Evolutionary conservation across 2,113 vertebrate genomes (phyloP).

Genomic region (Peucedramus taeniatus): DNA sequence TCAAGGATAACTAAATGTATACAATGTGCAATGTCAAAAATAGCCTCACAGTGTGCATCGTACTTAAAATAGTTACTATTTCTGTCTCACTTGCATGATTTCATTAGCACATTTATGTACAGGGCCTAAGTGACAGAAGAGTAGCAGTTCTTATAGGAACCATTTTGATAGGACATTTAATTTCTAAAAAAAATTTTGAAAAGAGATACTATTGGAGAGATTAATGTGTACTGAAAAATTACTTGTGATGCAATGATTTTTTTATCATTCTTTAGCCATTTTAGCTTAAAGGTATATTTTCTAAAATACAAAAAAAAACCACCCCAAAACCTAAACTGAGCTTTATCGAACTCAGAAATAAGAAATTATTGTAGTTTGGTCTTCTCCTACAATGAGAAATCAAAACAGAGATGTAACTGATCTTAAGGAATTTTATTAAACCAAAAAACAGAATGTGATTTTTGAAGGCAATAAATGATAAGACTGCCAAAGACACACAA

Average conservation of each 20-base stretch:
- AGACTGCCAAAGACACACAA: not conserved
- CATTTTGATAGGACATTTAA: not conserved
- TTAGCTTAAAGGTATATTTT: not conserved
- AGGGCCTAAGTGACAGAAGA: not conserved
- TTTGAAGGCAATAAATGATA: not conserved
- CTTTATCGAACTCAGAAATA: not conserved
- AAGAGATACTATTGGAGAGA: not conserved
- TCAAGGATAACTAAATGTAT: not conserved
- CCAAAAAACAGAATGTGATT: not conserved
- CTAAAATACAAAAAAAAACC: not conserved
- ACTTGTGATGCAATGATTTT: not conserved
- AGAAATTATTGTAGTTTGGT: not conserved
- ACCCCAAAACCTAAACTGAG: not conserved
- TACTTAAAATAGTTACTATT: slow-evolving; percentile 28
- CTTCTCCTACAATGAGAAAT: not conserved
- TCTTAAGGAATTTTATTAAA: not conserved
- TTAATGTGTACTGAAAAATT: not conserved
- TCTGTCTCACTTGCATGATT: not conserved
- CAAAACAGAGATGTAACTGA: not conserved
- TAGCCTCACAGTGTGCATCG: not conserved
- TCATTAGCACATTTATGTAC: not conserved
- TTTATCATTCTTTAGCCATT: not conserved
- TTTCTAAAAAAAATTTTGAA: not conserved
- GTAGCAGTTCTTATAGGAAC: not conserved
- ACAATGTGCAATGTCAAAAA: not conserved